Base-by-base conservation (phyloP, 2,888 invertebrate species). In the Rhamnusium bicolor region DNA sequence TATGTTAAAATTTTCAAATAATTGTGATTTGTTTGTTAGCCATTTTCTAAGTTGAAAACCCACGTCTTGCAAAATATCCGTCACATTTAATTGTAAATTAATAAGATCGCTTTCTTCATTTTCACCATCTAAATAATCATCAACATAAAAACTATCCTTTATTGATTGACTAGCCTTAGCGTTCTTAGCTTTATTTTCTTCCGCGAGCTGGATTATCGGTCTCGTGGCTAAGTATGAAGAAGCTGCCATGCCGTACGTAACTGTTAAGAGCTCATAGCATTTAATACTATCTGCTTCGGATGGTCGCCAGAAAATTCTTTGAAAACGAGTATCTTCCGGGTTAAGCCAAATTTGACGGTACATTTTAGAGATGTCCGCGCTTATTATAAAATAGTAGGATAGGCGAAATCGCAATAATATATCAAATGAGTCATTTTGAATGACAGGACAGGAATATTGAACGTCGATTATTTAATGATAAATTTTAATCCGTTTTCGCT, bases 391-490 rank as follows among this genome's bases (percentile, higher is more conserved):
- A 12, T 51, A 14, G 63, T 78, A 58, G 29, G n/a, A n/a, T n/a
- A 58, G 18, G 32, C 79, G 18, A 66, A 79, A 80, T 63, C 75
- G 54, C 8, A 78, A 46, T 14, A 80, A 32, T 51, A 80, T 77
- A 5, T 72, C 21, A 58, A 79, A 71, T 14, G 80, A 67, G 65
- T 79, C 75, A 21, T 66, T 63, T 68, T 73, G 79, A 32, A 74
- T 32, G n/a, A 61, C 56, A 0, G 80, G 77, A 6, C 83, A 81
- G 10, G 53, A 60, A 16, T 72, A 51, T 16, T 73, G 73, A 4
- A 77, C n/a, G 54, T 79, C 76, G n/a, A n/a, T n/a, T n/a, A 70
- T 81, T 81, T 47, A 82, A 58, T 7, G 78, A 80, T 8, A 72
- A 1, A 5, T 76, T 77, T 3, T 56, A 71, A 49, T 54, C 27